Evolutionary conservation across 2,113 vertebrate species (phyloP).

Genomic region (Sinosuthora webbiana): DNA sequence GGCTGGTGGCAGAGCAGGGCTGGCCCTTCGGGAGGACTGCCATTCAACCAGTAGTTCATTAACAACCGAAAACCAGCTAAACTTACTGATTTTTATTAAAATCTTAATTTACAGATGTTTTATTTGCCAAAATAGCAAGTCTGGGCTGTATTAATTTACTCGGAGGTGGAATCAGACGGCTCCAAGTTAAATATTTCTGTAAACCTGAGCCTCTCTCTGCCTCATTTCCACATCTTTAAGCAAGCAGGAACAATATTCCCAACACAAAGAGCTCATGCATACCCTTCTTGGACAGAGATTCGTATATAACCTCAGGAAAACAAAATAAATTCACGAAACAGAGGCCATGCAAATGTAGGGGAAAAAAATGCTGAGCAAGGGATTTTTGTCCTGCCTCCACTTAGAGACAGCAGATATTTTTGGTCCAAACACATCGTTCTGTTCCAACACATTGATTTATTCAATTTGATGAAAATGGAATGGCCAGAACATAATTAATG

Average conservation of each 20-base stretch:
- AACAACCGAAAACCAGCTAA: neutral
- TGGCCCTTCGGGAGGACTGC: neutral
- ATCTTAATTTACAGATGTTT: constrained; percentile 36
- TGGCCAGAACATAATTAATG: constrained; percentile 62
- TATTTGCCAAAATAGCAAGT: constrained; percentile 25
- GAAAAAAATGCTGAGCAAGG: neutral
- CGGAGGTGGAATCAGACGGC: neutral
- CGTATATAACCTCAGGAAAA: neutral
- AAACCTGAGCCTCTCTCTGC: neutral
- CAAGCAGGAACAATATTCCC: neutral
- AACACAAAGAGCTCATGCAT: neutral
- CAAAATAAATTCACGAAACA: neutral
- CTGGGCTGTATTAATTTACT: neutral
- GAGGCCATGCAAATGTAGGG: neutral
- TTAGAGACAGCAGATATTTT: neutral
- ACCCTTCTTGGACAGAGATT: neutral
- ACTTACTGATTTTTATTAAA: constrained; percentile 42
- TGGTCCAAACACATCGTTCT: neutral
- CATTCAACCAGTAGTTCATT: neutral
- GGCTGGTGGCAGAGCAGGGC: neutral
- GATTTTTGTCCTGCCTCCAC: neutral
- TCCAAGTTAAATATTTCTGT: neutral
- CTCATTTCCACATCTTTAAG: neutral
- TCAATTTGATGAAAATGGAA: constrained; percentile 58
- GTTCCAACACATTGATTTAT: constrained; percentile 53